phyloP scores from a whole-genome alignment of 1,140 invertebrate species.

The Dreissena rostriformis region DNA sequence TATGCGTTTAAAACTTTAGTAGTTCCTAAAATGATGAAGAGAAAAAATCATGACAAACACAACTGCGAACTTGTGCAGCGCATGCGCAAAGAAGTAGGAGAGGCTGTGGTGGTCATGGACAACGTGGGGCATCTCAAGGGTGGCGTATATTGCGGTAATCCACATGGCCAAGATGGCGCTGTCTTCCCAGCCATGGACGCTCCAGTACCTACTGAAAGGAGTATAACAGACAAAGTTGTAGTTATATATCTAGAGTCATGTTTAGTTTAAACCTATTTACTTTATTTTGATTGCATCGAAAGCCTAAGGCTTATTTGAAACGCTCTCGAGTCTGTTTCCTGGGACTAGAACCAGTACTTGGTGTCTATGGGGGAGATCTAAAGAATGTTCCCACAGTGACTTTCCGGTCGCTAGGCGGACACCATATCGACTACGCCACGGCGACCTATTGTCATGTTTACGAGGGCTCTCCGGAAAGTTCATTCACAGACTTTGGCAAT shows the following conservation, averaged over 20 bases:
- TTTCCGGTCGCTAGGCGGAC: background rate
- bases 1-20: slow-evolving; percentile 25
- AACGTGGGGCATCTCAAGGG: slow-evolving; percentile 69
- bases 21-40: slow-evolving; percentile 68
- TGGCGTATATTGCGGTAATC: slow-evolving; percentile 63
- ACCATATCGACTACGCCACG: too few species aligned
- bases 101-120: slow-evolving; percentile 66
- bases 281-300: background rate
- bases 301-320: background rate
- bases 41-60: slow-evolving; percentile 69
- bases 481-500: too few species aligned
- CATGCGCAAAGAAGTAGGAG: slow-evolving; percentile 68
- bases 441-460: too few species aligned
- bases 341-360: too few species aligned
- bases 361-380: too few species aligned
- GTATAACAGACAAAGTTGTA: slow-evolving; percentile 4
- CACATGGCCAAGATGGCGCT: slow-evolving; percentile 66
- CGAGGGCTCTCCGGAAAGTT: too few species aligned
- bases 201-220: slow-evolving; percentile 67
- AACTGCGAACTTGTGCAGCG: slow-evolving; percentile 69
- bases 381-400: background rate
- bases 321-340: background rate
- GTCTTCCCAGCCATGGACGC: slow-evolving; percentile 68
- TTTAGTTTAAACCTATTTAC: background rate
- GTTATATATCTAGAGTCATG: background rate